Evolutionary conservation across 2,888 invertebrate genomes (phyloP).

Genomic region (Harpagoxenus sublaevis): DNA sequence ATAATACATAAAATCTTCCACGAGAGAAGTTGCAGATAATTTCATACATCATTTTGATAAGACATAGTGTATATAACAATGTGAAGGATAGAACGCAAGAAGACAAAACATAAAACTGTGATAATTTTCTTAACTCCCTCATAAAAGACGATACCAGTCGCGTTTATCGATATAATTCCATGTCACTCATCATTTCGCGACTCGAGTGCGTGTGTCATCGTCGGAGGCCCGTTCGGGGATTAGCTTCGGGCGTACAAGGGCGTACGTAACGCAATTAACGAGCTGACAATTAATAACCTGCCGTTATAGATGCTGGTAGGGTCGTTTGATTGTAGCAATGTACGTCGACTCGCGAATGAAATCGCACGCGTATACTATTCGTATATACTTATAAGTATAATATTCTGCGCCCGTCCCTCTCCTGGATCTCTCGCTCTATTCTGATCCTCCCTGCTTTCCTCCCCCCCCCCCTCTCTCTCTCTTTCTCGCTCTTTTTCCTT

Average conservation of each 20-base stretch:
- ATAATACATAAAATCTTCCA: neutral
- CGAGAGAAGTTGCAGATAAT: neutral
- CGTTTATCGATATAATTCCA: neutral
- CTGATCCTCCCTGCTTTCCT: constrained; percentile 24
- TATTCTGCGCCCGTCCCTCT: constrained; percentile 34
- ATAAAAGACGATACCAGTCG: neutral
- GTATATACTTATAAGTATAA: constrained; percentile 45
- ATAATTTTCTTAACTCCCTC: neutral
- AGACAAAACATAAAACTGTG: neutral
- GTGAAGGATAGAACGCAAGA: neutral
- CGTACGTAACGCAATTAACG: constrained; percentile 78
- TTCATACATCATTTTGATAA: neutral
- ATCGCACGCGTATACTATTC: constrained; percentile 61
- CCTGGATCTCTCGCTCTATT: constrained; percentile 8
- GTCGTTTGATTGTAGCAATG: constrained; percentile 69
- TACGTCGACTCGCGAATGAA: constrained; percentile 42
- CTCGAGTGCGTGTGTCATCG: constrained; percentile 49
- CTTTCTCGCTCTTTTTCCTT: constrained; percentile 8
- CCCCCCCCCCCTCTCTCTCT: constrained; percentile 31
- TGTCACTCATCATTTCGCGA: constrained; percentile 9
- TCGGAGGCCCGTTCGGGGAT: constrained; percentile 68
- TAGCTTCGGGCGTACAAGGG: constrained; percentile 68
- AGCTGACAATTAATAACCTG: constrained; percentile 78
- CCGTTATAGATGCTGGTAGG: constrained; percentile 70
- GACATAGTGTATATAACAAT: neutral